phyloP scores from a whole-genome alignment of 64 coral and sea anemone species.

The Porites australiensis region DNA sequence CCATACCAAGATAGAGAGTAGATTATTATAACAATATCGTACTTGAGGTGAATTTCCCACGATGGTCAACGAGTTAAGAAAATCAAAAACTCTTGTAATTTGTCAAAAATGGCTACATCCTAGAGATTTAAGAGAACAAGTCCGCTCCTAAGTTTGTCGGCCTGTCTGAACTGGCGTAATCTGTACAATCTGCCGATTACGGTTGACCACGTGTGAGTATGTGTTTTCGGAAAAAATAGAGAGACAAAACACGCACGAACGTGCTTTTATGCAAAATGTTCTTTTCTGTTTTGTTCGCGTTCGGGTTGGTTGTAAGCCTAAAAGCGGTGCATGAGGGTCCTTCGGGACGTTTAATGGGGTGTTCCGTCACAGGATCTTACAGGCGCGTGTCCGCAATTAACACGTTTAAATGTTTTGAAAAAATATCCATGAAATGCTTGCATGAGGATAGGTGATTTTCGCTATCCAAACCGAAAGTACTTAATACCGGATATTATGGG shows the following conservation, averaged over 20 bases:
- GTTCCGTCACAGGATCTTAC: conserved; percentile 14
- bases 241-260: neutral
- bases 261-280: neutral
- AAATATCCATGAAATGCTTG: conserved; percentile 24
- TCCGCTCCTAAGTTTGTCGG: neutral
- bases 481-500: conserved; percentile 6
- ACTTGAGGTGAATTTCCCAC: conserved; percentile 21
- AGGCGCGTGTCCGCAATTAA: conserved; percentile 56
- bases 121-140: neutral
- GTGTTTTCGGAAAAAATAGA: neutral
- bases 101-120: conserved; percentile 20
- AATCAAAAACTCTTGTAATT: neutral
- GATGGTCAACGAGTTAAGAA: conserved; percentile 46
- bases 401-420: conserved; percentile 44
- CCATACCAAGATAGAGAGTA: neutral
- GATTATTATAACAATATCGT: neutral
- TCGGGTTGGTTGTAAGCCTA: neutral
- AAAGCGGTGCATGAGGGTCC: neutral
- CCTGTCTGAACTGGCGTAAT: neutral
- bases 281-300: neutral
- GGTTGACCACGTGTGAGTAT: neutral
- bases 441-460: neutral
- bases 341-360: conserved; percentile 10
- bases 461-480: neutral
- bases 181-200: neutral